Percentiles rank a stretch among this genome's conserved stretches.
phyloP scores from a whole-genome alignment of 2,888 invertebrate genomes.

The Phragmatobia fuliginosa region DNA sequence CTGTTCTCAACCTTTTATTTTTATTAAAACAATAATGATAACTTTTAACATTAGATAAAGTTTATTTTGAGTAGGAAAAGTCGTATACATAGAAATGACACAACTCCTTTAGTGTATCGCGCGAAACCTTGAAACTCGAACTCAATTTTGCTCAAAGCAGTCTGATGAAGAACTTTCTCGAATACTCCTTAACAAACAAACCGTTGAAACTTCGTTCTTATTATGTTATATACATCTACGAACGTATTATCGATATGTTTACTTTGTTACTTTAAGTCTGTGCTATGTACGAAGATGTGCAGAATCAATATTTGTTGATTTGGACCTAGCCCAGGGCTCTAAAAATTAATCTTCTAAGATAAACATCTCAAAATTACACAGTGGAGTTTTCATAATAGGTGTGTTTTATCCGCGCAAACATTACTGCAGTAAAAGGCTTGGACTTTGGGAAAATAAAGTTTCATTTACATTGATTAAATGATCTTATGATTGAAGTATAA shows the following conservation, averaged over 20 bases:
- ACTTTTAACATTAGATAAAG: not conserved
- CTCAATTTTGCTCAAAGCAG: conserved; percentile 13
- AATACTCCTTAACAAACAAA: conserved; percentile 21
- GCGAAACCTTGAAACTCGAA: conserved; percentile 11
- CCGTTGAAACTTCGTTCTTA: conserved; percentile 16
- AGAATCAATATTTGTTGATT: conserved; percentile 13
- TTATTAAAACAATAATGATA: no score
- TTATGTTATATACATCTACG: not conserved
- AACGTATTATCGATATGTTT: conserved; percentile 14
- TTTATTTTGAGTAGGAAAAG: not conserved
- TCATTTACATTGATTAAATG: not conserved
- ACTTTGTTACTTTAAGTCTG: conserved; percentile 3
- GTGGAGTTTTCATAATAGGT: not conserved
- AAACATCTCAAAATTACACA: conserved; percentile 2
- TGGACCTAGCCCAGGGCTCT: conserved; percentile 5
- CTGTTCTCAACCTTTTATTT: no score
- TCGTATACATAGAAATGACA: not conserved
- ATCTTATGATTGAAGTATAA: no score
- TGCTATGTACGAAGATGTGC: conserved; percentile 5
- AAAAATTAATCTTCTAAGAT: conserved; percentile 1
- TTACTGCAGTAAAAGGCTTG: not conserved
- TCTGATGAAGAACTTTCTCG: conserved; percentile 15
- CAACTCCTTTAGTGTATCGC: not conserved
- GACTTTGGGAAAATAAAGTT: not conserved
- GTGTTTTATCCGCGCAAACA: not conserved